Evolutionary conservation across 2,797 vertebrate genomes (phyloP), one percentile per base, ranked within the genome.

Genomic region (Ctenopoma kingsleyae): DNA sequence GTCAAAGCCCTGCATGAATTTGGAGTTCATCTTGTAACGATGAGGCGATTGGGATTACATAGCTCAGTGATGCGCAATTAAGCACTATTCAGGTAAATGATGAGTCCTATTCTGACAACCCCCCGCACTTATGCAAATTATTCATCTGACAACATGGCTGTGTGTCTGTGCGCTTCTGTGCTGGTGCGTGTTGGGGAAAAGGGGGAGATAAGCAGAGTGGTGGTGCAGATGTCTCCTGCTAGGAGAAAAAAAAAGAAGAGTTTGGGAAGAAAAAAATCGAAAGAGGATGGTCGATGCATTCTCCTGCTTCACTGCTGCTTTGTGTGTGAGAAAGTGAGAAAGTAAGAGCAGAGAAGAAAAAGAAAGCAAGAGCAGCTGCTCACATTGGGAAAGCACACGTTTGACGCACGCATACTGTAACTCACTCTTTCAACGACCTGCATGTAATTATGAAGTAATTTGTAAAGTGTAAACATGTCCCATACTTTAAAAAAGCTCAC

Each of bases 41-140:
- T 74, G 66, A 70, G 49, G 27, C 0, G 25, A 71, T 54, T 80
- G 51, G 46, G 52, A 67, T 84, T 63, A 76, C 44, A 66, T 55
- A 60, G 62, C 48, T 69, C 50, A 59, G 43, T 65, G 59, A 74
- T 51, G 36, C 0, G 55, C 78, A 90, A 81, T 92, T 84, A 89
- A 61, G 72, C 54, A 41, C 56, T 73, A 89, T 89, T 87, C 76
- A 88, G 81, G 73, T 88, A 80, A 69, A 84, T 74, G 53, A 85
- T 71, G 62, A 84, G 69, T 52, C 60, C 35, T 63, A 61, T 70
- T 72, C 59, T 78, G 44, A 79, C 36, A 76, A 50, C 41, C n/a
- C 46, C 63, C 51, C 47, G 67, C 80, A 71, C 80, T 71, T 66
- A 82, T 84, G 78, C 50, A 78, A 74, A 89, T 77, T 0, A 16